Base-by-base conservation (phyloP, 2,797 vertebrate genomes). In the Varecia variegata region DNA sequence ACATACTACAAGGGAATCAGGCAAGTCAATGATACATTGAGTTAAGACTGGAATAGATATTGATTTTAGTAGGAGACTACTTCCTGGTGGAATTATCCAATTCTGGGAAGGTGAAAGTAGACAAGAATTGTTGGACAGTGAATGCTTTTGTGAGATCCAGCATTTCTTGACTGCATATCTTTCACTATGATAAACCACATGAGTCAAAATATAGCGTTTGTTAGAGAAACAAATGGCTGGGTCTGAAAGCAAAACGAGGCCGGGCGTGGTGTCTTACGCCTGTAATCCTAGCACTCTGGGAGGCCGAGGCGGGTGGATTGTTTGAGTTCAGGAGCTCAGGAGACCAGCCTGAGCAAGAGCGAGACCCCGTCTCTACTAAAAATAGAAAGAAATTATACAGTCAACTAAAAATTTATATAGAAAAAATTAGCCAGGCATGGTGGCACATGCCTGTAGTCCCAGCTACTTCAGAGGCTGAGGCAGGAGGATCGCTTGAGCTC, bases 31-130 rank as follows among this genome's bases (percentile, higher is more conserved):
- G 81, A 93, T 45, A 79, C n/a, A 79, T 14, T 62, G 40, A 67
- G 56, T 90, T 96, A 89, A 87, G n/a, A 32, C 79, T 93, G 52
- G 23, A 60, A 86, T 74, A 94, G 35, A 85, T 76, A 71, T 6
- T 96, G 87, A 82, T 90, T 94, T 95, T 80, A 79, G 62, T 93
- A 38, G 50, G 43, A 87, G 27, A 95, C 50, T 92, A 79, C 7
- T n/a, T 92, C 35, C 40, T 92, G 38, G 38, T 79, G n/a, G 47
- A 87, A 73, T 92, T 74, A 96, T 62, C 15, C 68, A 94, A 50
- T 90, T 95, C 67, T 87, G 60, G 12, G 35, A 43, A 92, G 52
- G 47, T 93, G 52, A 94, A 85, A 81, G 27, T 71, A 71, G 47
- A 81, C 32, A 88, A 93, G 52, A 84, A 90, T 97, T 81, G n/a